Evolutionary conservation across 2,113 vertebrate genomes (phyloP).

Genomic region (Rhabdomys dilectus): DNA sequence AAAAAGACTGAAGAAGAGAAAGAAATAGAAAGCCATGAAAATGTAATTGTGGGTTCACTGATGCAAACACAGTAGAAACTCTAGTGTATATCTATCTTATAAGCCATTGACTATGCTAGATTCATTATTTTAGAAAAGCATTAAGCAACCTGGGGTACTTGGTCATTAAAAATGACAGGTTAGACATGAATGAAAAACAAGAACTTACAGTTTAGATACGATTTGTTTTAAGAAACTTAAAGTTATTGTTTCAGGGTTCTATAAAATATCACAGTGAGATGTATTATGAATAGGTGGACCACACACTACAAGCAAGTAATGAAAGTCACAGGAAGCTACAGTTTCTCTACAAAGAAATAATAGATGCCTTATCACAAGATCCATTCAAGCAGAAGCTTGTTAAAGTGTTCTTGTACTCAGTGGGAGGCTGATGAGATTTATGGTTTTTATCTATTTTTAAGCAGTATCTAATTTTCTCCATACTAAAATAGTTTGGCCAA

Average conservation of each 20-base stretch:
- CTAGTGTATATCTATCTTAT: background rate
- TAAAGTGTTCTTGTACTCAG: slow-evolving; percentile 11
- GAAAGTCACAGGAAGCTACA: background rate
- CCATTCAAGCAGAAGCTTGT: slow-evolving; percentile 47
- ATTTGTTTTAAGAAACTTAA: background rate
- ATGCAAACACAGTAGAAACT: background rate
- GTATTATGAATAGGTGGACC: background rate
- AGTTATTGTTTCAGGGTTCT: background rate
- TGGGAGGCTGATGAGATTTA: slow-evolving; percentile 43
- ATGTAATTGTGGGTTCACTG: background rate
- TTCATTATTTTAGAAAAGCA: background rate
- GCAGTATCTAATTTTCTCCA: slow-evolving; percentile 45
- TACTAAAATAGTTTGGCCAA: slow-evolving; percentile 39
- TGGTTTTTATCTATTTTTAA: slow-evolving; percentile 46
- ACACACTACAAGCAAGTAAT: background rate
- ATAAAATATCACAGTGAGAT: background rate
- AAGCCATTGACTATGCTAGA: background rate
- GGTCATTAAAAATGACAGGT: background rate
- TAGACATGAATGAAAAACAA: background rate
- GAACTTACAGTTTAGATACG: background rate
- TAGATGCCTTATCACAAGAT: background rate
- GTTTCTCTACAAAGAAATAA: slow-evolving; percentile 12
- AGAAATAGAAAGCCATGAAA: background rate
- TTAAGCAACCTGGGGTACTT: background rate
- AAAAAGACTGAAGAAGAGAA: fast-evolving